phyloP scores from a whole-genome alignment of 2,797 vertebrate genomes.

The Rhinoraja longicauda region DNA sequence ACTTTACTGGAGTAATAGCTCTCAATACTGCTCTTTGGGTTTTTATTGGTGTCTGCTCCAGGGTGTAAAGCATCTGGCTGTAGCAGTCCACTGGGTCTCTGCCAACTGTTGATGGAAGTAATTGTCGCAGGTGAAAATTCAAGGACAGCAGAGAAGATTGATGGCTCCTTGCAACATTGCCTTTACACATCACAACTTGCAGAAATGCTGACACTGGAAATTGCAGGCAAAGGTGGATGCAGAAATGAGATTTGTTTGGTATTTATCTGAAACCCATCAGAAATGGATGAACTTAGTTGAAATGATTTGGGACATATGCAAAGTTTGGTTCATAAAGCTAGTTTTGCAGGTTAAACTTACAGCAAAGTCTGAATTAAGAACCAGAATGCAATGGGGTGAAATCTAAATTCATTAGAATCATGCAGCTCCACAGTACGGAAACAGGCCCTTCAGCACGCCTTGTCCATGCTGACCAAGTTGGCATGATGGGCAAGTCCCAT shows the following conservation, averaged over 20 bases:
- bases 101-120: conserved; percentile 28
- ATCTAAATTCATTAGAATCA: neutral
- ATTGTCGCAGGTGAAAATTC: conserved; percentile 2
- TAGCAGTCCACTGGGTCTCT: neutral
- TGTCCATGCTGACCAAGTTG: too few relatives aligned
- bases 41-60: neutral
- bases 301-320: neutral
- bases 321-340: too few relatives aligned
- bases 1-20: neutral
- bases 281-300: neutral
- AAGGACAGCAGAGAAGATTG: conserved; percentile 24
- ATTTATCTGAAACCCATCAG: neutral
- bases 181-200: neutral
- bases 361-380: neutral
- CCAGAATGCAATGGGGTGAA: neutral
- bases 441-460: too few relatives aligned
- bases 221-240: too few relatives aligned
- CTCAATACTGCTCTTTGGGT: neutral
- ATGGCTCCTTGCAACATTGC: neutral
- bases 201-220: neutral
- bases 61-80: conserved; percentile 19
- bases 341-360: too few relatives aligned
- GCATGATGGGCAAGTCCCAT: too few relatives aligned
- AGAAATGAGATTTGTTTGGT: neutral
- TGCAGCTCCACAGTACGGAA: too few relatives aligned